A percentile compares a stretch with the other conserved stretches of the same genome.
Evolutionary conservation across 1,140 invertebrate genomes (phyloP).

Genomic region (Heliconius melpomene): DNA sequence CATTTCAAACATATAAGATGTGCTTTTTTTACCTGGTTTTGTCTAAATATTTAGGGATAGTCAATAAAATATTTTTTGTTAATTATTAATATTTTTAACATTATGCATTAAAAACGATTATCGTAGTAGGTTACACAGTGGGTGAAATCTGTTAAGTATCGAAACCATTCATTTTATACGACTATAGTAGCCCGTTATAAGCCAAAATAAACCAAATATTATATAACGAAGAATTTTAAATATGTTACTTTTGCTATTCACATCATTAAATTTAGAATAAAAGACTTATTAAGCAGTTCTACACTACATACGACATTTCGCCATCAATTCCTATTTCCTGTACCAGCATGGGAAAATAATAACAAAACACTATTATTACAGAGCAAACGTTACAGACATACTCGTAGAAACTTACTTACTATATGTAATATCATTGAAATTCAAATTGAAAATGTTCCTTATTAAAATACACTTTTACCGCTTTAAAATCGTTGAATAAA

Average conservation of each 20-base stretch:
- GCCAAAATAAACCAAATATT: background rate
- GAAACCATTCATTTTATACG: background rate
- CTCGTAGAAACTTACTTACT: background rate
- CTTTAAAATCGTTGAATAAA: no score
- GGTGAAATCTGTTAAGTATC: background rate
- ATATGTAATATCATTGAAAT: no score
- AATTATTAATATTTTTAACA: no score
- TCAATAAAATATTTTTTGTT: no score
- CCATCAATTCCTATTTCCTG: slow-evolving; percentile 41
- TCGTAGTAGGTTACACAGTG: no score
- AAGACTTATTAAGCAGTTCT: slow-evolving; percentile 19
- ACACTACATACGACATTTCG: slow-evolving; percentile 33
- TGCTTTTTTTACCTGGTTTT: no score
- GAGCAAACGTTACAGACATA: slow-evolving; percentile 17
- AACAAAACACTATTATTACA: slow-evolving; percentile 37
- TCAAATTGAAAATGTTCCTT: no score
- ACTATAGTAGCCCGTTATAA: background rate
- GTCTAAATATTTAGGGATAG: no score
- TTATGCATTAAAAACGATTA: no score
- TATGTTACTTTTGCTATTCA: slow-evolving; percentile 5
- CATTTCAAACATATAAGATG: no score
- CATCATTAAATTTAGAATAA: slow-evolving; percentile 15
- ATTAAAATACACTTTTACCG: no score
- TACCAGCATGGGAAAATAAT: slow-evolving; percentile 40
- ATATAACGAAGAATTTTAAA: background rate